A percentile compares a stretch with the other conserved stretches of the same genome.
phyloP scores from a whole-genome alignment of 1,140 invertebrate species.

The Ectropis grisescens region DNA sequence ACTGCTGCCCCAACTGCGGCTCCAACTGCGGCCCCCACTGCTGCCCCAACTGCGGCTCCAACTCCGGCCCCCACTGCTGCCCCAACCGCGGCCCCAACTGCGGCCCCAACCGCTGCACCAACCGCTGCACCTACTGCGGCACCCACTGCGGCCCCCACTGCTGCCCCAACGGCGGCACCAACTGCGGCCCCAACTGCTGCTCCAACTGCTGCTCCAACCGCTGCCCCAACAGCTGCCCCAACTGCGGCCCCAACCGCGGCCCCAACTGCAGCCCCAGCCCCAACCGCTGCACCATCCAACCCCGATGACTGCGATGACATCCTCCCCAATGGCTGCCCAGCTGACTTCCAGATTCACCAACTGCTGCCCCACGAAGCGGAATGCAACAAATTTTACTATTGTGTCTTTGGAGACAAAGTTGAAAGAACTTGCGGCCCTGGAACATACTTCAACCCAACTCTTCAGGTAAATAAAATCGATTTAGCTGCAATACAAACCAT shows the following conservation, averaged over 20 bases:
- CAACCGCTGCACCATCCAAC: not conserved
- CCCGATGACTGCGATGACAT: not conserved
- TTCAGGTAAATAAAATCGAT: too few relatives aligned
- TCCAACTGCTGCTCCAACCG: not conserved
- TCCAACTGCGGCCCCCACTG: slow-evolving; percentile 5
- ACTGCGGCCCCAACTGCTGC: not conserved
- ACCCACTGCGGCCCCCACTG: not conserved
- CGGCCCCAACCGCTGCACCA: not conserved
- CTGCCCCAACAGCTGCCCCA: slow-evolving; percentile 22
- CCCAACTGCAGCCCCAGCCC: slow-evolving; percentile 1
- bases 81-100: not conserved
- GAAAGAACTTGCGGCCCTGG: slow-evolving; percentile 14
- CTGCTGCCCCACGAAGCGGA: slow-evolving; percentile 34
- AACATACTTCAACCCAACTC: slow-evolving; percentile 1
- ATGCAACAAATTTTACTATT: slow-evolving; percentile 36
- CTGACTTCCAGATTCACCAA: slow-evolving; percentile 18
- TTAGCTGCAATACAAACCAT: too few relatives aligned
- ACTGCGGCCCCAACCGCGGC: slow-evolving; percentile 21
- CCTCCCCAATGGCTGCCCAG: slow-evolving; percentile 26
- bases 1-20: slow-evolving; percentile 6
- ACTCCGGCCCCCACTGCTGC: slow-evolving; percentile 1
- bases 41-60: slow-evolving; percentile 1
- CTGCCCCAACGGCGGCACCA: not conserved
- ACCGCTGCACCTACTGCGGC: not conserved
- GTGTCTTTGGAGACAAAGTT: slow-evolving; percentile 22